A percentile compares a stretch with the other conserved stretches of the same genome.
phyloP scores from a whole-genome alignment of 2,113 vertebrate genomes.

The Colossoma macropomum region DNA sequence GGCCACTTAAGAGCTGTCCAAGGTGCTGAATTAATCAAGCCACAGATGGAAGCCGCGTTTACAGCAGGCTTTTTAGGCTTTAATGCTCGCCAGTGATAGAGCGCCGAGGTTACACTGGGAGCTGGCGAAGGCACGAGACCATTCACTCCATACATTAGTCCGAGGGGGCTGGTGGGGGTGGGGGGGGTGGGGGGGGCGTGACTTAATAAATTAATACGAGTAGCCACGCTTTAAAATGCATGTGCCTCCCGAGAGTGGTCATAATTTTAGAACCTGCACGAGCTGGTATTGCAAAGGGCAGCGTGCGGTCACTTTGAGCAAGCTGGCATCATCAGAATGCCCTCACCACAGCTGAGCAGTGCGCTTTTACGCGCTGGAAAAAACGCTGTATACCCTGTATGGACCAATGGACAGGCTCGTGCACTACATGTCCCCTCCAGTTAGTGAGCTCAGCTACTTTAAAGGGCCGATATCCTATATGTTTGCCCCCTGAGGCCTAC shows the following conservation, averaged over 20 bases:
- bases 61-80: conserved; percentile 13
- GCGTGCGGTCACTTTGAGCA: not conserved
- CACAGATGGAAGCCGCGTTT: not conserved
- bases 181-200: too few relatives aligned
- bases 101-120: conserved; percentile 34
- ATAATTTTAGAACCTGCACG: conserved; percentile 1
- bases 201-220: not conserved
- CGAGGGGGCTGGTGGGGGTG: too few relatives aligned
- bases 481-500: too few relatives aligned
- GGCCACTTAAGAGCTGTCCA: conserved; percentile 59
- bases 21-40: conserved; percentile 65
- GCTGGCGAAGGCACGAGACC: conserved; percentile 58
- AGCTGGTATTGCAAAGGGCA: not conserved
- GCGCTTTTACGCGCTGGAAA: conserved; percentile 1
- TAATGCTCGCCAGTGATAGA: conserved; percentile 3
- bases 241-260: not conserved
- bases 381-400: not conserved
- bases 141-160: conserved; percentile 4
- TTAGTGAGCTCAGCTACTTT: too few relatives aligned
- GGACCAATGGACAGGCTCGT: too few relatives aligned
- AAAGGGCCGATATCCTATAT: too few relatives aligned
- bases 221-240: not conserved
- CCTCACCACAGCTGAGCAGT: not conserved
- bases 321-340: not conserved
- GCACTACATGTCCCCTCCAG: too few relatives aligned